Evolutionary conservation across 2,113 vertebrate species (phyloP), one percentile per base, ranked within the genome.

Genomic region (Chelonoidis abingdonii): DNA sequence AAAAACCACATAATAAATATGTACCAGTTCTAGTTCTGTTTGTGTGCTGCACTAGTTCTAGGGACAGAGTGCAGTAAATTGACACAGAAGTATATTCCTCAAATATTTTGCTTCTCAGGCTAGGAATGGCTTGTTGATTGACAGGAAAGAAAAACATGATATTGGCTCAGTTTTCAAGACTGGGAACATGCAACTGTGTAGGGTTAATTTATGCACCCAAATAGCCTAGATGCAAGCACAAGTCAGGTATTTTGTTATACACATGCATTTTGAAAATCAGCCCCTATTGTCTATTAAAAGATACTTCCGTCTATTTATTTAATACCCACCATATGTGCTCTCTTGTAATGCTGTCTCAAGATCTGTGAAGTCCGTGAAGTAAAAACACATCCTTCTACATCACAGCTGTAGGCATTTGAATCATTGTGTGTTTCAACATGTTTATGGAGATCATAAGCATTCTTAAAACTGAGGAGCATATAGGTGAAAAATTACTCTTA

Each of bases 361-460:
- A 96, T 95, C 92, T 86, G 93, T 29, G 93, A 98, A 84, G 98
- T 96, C 65, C 97, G 31, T 80, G 98, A 98, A 8, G 98, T 98
- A 92, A 98, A 98, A 79, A 95, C 97, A 83, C 98, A 99, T 35
- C 98, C 98, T 90, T 98, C 98, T 87, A 97, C 95, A 2, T 96
- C 97, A 82, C 99, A 98, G 98, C 98, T 98, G 95, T 98, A 98
- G 57, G 98, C 97, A 8, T 98, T 97, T n/a, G 98, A 98, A 96
- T 98, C 98, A 47, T 97, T 95, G 87, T 98, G 98, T 65, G 98
- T 98, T 94, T 98, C 98, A 79, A 98, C 98, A 96, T 97, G 98
- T 93, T 99, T 98, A 69, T 98, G 97, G 69, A 98, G 97, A 97
- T 99, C 98, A 8, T 95, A 98, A 87, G 97, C 83, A 2, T 98